Evolutionary conservation across 2,113 vertebrate genomes (phyloP).

Genomic region (Steatornis caripensis): DNA sequence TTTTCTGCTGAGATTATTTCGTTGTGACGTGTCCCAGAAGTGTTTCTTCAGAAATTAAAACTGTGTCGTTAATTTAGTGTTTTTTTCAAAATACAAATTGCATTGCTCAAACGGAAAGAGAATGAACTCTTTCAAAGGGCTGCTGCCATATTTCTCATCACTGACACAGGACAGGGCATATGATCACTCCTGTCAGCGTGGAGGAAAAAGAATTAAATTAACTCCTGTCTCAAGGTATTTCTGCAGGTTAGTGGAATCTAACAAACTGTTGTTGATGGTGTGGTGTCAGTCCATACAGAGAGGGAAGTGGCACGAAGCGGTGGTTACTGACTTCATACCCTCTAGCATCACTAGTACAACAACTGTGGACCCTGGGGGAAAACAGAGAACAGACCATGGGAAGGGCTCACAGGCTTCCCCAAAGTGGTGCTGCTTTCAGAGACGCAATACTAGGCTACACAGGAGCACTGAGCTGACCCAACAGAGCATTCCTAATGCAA

Average conservation of each 20-base stretch:
- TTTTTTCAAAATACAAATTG: neutral
- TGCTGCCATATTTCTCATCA: neutral
- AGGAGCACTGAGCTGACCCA: neutral
- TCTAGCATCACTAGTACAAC: neutral
- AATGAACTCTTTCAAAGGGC: neutral
- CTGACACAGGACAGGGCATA: fast-evolving
- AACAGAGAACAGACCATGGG: neutral
- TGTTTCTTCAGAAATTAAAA: neutral
- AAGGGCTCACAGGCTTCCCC: too few relatives aligned
- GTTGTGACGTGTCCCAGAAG: neutral
- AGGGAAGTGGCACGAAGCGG: neutral
- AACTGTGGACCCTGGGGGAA: neutral
- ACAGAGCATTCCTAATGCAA: neutral
- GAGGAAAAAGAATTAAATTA: neutral
- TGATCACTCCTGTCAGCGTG: neutral
- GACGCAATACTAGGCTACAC: neutral
- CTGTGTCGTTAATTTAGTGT: neutral
- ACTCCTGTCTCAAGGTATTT: neutral
- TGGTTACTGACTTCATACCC: neutral
- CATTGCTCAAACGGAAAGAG: neutral
- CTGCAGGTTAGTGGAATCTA: neutral
- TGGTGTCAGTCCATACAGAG: neutral
- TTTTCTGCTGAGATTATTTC: neutral
- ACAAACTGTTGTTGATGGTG: neutral
- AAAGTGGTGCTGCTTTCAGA: too few relatives aligned